Conservation (phyloP, 2,888 invertebrate genomes). For the Netelia inedita region DNA sequence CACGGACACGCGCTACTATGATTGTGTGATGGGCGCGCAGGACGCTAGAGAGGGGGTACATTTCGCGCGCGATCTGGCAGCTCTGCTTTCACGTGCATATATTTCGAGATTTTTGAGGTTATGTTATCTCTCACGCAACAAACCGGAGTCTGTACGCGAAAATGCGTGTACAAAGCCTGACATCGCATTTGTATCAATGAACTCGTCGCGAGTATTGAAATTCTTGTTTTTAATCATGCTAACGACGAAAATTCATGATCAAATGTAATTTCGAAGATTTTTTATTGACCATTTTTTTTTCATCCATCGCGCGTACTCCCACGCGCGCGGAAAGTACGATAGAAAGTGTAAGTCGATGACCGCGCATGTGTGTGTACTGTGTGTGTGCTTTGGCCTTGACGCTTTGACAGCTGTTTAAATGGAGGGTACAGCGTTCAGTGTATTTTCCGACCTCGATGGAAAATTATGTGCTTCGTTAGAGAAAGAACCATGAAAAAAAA, state of each 20-base stretch:
- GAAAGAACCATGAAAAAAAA: neutral
- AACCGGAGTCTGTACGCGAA: neutral
- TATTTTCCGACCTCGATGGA: neutral
- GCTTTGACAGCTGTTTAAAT: constrained; percentile 22
- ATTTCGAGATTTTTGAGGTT: constrained; percentile 22
- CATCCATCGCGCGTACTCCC: neutral
- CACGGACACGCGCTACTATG: too few relatives aligned
- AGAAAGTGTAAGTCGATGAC: neutral
- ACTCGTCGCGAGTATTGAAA: neutral
- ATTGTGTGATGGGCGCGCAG: too few relatives aligned
- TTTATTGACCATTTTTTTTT: neutral
- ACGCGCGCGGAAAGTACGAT: neutral
- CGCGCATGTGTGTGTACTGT: neutral
- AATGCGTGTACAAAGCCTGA: constrained; percentile 3
- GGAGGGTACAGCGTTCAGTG: neutral
- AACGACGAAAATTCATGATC: neutral
- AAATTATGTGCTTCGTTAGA: neutral
- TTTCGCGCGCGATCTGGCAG: too few relatives aligned
- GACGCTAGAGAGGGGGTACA: too few relatives aligned
- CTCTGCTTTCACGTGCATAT: neutral
- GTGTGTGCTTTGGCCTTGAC: constrained; percentile 16
- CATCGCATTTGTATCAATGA: constrained; percentile 11
- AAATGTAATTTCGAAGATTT: neutral
- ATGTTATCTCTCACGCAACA: neutral
- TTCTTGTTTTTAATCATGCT: neutral